A percentile compares a stretch with the other conserved stretches of the same genome.
Conservation (phyloP, 2,113 vertebrate genomes). For the Poecilia latipinna region DNA sequence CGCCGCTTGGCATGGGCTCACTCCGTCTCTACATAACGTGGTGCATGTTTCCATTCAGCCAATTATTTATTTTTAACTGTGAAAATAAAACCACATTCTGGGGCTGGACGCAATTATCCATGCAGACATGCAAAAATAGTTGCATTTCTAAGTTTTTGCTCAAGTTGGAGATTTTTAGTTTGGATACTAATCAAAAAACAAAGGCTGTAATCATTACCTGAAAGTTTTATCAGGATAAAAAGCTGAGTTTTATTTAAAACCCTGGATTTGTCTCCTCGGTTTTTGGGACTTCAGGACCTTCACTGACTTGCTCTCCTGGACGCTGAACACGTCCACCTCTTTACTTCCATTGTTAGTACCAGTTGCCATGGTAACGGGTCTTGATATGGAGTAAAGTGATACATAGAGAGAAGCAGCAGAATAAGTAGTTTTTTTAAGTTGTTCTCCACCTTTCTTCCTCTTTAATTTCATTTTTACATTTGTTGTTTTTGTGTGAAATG, state of each 20-base stretch:
- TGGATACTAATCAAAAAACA: constrained; percentile 12
- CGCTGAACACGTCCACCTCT: constrained; percentile 68
- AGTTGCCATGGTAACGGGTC: no score
- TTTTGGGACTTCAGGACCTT: no score
- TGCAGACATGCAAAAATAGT: constrained; percentile 23
- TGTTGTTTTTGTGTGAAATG: no score
- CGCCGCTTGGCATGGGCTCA: background rate
- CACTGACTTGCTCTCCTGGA: constrained; percentile 44
- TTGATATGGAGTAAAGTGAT: no score
- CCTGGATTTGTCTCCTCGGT: constrained; percentile 2
- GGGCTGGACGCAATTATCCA: constrained; percentile 35
- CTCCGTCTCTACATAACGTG: constrained; percentile 50
- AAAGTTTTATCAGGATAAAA: background rate
- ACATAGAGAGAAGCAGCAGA: no score
- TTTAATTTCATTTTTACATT: no score
- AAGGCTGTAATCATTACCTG: constrained; percentile 24
- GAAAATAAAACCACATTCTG: constrained; percentile 48
- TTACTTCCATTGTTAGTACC: constrained; percentile 78
- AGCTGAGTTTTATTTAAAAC: constrained; percentile 29
- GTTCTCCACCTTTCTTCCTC: no score
- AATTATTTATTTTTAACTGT: constrained; percentile 55
- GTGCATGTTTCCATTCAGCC: constrained; percentile 47
- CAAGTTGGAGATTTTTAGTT: constrained; percentile 4
- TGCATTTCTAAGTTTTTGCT: constrained; percentile 10
- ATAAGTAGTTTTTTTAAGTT: no score